Conservation (phyloP, 1,140 invertebrate species). For the Nasonia giraulti region DNA sequence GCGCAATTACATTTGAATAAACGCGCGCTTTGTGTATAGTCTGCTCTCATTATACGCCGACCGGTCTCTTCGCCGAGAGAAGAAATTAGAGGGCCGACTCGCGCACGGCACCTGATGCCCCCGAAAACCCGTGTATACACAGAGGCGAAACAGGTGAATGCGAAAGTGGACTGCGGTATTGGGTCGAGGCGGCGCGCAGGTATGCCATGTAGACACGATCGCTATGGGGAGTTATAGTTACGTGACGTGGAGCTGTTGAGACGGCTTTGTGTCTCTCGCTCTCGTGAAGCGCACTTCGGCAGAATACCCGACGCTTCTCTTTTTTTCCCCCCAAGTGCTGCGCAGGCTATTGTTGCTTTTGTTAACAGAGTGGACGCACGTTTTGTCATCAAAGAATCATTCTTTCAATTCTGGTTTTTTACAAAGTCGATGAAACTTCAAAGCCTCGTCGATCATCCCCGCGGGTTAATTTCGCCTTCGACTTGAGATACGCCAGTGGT, state of each 20-base stretch:
- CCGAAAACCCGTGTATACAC: not conserved
- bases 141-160: not conserved
- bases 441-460: not conserved
- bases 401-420: not conserved
- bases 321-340: not conserved
- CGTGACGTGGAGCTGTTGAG: not conserved
- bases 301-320: not conserved
- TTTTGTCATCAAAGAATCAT: not conserved
- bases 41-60: not conserved
- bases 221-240: not conserved
- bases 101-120: not conserved
- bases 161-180: not conserved
- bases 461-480: too few relatives aligned
- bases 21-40: slow-evolving; percentile 9
- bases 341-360: too few relatives aligned
- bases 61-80: not conserved
- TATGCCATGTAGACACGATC: not conserved
- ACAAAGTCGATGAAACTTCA: not conserved
- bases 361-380: too few relatives aligned
- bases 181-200: not conserved
- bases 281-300: not conserved
- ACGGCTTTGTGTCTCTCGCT: not conserved
- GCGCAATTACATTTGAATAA: slow-evolving; percentile 12
- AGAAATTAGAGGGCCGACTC: not conserved
- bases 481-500: too few relatives aligned